A percentile compares a stretch with the other conserved stretches of the same genome.
Evolutionary conservation across 2,797 vertebrate genomes (phyloP).

Genomic region (Cossypha caffra): DNA sequence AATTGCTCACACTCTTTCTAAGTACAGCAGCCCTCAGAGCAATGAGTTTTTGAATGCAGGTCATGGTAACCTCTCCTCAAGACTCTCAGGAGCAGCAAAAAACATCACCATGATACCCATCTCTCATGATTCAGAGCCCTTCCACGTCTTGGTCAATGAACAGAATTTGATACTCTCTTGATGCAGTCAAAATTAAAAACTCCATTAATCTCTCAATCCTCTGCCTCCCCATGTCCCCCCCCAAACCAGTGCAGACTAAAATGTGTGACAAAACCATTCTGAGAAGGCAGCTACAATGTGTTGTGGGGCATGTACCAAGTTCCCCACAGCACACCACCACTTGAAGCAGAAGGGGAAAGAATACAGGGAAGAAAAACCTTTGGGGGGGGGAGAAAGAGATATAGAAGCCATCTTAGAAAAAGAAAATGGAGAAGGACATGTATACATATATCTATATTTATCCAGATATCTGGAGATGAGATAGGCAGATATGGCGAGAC

Average conservation of each 20-base stretch:
- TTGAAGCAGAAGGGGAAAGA: neutral
- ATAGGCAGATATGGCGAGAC: neutral
- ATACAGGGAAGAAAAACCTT: neutral
- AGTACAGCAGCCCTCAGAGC: neutral
- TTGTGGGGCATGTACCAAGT: accelerated
- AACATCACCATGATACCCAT: accelerated
- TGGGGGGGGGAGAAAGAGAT: neutral
- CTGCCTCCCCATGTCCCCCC: neutral
- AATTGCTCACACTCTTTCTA: neutral
- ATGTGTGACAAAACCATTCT: accelerated
- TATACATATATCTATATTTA: neutral
- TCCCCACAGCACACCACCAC: neutral
- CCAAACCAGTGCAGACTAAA: neutral
- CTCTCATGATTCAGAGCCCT: neutral
- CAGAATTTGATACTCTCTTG: neutral
- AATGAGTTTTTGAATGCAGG: neutral
- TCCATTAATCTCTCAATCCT: neutral
- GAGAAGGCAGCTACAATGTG: neutral
- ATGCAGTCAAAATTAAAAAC: neutral
- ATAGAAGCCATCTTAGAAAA: neutral
- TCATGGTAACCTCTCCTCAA: neutral
- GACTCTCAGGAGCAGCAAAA: neutral
- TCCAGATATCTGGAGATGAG: neutral
- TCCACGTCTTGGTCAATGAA: accelerated
- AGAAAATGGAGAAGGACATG: neutral